These are phyloP conservation scores for Scaptomyza hsui DNA, from an alignment of 1,140 invertebrate species.

Conservation along the genomic window DNA sequence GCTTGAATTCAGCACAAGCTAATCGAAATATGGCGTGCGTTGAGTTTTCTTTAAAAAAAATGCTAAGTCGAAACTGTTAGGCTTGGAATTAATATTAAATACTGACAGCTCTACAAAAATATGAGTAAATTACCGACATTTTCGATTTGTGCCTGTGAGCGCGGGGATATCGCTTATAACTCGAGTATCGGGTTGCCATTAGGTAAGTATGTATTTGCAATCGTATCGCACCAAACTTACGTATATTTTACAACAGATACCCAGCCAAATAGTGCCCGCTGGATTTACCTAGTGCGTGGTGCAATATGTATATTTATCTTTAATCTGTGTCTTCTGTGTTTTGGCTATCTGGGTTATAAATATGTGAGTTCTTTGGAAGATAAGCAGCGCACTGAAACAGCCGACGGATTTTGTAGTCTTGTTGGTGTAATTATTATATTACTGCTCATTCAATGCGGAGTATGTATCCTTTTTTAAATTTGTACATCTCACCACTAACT, in stretches of 20 bases:
- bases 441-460: slow-evolving; percentile 18
- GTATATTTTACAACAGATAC: not conserved
- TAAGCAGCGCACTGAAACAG: not conserved
- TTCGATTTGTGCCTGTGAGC: slow-evolving; percentile 1
- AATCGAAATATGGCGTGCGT: slow-evolving; percentile 36
- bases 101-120: not conserved
- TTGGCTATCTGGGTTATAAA: slow-evolving; percentile 7
- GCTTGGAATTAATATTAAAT: not conserved
- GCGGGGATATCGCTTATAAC: not conserved
- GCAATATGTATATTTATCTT: slow-evolving; percentile 34
- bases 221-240: not conserved
- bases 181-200: too few relatives aligned
- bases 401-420: not conserved
- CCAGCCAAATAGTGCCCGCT: not conserved
- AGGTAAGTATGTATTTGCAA: too few relatives aligned
- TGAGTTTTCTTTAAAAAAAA: slow-evolving; percentile 29
- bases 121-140: not conserved
- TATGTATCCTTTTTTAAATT: slow-evolving; percentile 14
- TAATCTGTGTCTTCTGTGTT: slow-evolving; percentile 26
- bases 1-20: slow-evolving; percentile 20
- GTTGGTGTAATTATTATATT: not conserved
- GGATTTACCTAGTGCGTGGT: not conserved
- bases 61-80: not conserved
- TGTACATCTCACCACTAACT: not conserved
- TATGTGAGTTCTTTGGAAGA: slow-evolving; percentile 10